Evolutionary conservation across 2,113 vertebrate species (phyloP).

Genomic region (Pitta sordida): DNA sequence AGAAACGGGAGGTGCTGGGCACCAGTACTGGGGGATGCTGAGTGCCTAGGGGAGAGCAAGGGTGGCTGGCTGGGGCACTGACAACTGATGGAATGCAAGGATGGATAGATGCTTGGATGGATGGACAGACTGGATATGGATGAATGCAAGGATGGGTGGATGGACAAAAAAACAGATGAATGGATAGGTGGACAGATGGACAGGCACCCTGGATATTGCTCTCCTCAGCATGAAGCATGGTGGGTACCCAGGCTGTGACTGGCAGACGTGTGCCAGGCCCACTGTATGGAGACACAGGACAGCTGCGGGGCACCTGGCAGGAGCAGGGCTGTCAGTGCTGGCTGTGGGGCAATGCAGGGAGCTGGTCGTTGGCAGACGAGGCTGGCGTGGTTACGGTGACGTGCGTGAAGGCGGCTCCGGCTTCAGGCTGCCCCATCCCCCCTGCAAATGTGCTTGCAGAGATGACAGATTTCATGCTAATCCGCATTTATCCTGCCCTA

Average conservation of each 20-base stretch:
- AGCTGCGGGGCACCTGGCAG: fast-evolving
- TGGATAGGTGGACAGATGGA: fast-evolving
- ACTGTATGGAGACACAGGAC: fast-evolving
- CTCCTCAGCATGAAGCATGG: fast-evolving
- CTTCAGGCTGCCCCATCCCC: not conserved
- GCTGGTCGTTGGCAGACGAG: not conserved
- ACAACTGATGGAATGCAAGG: not conserved
- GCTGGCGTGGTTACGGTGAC: not conserved
- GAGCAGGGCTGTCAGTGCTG: not conserved
- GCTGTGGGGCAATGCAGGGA: fast-evolving
- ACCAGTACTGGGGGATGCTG: not conserved
- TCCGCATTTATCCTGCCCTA: slow-evolving; percentile 42
- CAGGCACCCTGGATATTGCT: not conserved
- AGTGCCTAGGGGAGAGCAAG: fast-evolving
- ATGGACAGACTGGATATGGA: not conserved
- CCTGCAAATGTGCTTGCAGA: not conserved
- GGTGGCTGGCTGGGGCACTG: fast-evolving
- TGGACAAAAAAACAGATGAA: too few species aligned
- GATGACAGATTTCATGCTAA: slow-evolving; percentile 48
- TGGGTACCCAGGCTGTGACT: not conserved
- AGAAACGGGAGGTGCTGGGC: not conserved
- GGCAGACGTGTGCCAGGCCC: not conserved
- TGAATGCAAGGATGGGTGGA: too few species aligned
- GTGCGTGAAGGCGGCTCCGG: not conserved
- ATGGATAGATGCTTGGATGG: not conserved